Base-by-base conservation (phyloP, 2,797 vertebrate species). In the Chromobotia macracanthus region DNA sequence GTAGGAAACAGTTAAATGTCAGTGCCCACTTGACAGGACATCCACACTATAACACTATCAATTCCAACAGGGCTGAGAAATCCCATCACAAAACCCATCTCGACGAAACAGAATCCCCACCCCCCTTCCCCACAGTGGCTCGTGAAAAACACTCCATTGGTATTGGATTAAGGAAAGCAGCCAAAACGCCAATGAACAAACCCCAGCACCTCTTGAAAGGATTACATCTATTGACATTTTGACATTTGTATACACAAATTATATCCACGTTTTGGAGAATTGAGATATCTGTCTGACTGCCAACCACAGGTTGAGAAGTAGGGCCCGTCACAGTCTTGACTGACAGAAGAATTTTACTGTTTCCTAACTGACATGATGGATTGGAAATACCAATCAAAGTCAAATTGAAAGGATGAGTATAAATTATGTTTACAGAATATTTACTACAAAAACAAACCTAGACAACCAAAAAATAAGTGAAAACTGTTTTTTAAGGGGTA, bases 161-260 rank as follows among this genome's bases (percentile, higher is more conserved):
- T 82, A 86, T 86, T 84, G 84, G 86, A 86, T 84, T 84, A 86
- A 77, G 80, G 77, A 83, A 81, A 77, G 65, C 60, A 58, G 83
- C 80, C 79, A 86, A 86, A 84, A 82, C 56, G 58, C 77, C 80
- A 68, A 84, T 82, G 73, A 83, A 82, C 80, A 85, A 83, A 81
- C 87, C 66, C 65, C 79, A 75, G 79, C 87, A 86, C 83, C 85
- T 74, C 85, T 82, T 82, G 81, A 81, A 80, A 90, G 88, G 90
- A 93, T 92, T 91, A 92, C 91, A 92, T 81, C 86, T 86, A 86
- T 90, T 87, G 89, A 89, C 91, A 87, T 89, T 89, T 84, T 89
- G 90, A 90, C 90, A 89, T 91, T 88, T 92, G 89, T 89, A 91
- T 86, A 87, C 82, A 72, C 80, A 87, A 83, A 86, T 83, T 77